A percentile compares a stretch with the other conserved stretches of the same genome.
These are phyloP conservation scores for Stichopus chloronotus DNA, from an alignment of 35 echinoderm and acorn worm genomes.

Conservation along the genomic window DNA sequence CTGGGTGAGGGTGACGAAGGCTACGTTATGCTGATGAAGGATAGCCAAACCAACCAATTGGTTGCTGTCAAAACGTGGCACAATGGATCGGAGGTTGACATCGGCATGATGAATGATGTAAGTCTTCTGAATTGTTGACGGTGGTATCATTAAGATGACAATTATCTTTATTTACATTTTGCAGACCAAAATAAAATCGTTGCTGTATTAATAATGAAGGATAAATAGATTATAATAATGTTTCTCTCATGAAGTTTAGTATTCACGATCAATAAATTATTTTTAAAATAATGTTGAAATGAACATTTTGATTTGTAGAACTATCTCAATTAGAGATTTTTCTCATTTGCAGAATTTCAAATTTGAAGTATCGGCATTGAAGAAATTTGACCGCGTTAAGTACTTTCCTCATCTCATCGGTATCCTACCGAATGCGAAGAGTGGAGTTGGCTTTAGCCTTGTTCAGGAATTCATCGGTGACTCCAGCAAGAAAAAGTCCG, in stretches of 20 bases:
- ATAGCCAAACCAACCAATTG: slow-evolving; percentile 10
- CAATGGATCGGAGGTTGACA: slow-evolving; percentile 2
- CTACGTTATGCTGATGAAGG: slow-evolving; percentile 28
- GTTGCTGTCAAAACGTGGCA: slow-evolving; percentile 53
- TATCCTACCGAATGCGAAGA: slow-evolving; percentile 32
- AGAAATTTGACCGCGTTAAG: neutral
- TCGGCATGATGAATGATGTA: slow-evolving; percentile 46
- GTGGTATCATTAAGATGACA: too few relatives aligned
- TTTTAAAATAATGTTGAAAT: too few relatives aligned
- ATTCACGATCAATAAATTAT: too few relatives aligned
- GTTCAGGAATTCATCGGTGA: slow-evolving; percentile 44
- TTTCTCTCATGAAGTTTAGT: too few relatives aligned
- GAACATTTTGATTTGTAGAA: too few relatives aligned
- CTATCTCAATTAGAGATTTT: too few relatives aligned
- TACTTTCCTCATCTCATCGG: slow-evolving; percentile 26
- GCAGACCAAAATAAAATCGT: too few relatives aligned
- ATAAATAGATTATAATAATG: too few relatives aligned
- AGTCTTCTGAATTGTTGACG: too few relatives aligned
- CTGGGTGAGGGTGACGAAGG: slow-evolving; percentile 45
- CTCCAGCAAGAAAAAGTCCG: neutral
- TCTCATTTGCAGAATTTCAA: neutral
- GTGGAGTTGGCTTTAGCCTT: slow-evolving; percentile 33
- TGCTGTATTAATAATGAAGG: too few relatives aligned
- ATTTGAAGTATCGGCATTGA: slow-evolving; percentile 17
- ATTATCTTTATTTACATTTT: too few relatives aligned